Conservation (phyloP, 2,113 vertebrate species). For the Mandrillus leucophaeus region DNA sequence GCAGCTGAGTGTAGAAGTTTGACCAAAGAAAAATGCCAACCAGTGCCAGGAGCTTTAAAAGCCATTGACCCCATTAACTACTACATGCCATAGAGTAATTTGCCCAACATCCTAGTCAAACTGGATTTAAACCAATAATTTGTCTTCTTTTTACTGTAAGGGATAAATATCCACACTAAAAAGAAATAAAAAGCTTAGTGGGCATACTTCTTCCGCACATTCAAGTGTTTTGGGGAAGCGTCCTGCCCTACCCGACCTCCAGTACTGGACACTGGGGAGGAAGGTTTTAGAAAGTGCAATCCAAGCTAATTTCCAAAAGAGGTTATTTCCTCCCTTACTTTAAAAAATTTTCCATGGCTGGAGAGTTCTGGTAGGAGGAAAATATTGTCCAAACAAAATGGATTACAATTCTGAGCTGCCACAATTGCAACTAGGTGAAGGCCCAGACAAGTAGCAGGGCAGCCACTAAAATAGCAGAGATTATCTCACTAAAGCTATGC, state of each 20-base stretch:
- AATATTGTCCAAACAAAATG: neutral
- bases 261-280: neutral
- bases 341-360: neutral
- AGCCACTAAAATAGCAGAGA: constrained; percentile 38
- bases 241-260: neutral
- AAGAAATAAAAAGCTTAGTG: constrained; percentile 40
- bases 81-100: neutral
- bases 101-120: neutral
- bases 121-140: constrained; percentile 59
- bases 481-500: constrained; percentile 43
- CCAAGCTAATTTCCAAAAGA: constrained; percentile 6
- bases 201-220: constrained; percentile 3
- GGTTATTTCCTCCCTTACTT: neutral
- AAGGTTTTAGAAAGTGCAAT: neutral
- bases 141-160: constrained; percentile 64
- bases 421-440: constrained; percentile 2
- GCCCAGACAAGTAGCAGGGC: constrained; percentile 1
- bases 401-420: constrained; percentile 37
- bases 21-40: neutral
- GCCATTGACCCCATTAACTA: neutral
- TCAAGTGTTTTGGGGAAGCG: neutral
- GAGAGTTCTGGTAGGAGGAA: neutral
- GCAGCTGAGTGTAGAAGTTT: neutral
- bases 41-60: constrained; percentile 34
- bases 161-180: constrained; percentile 56